Conservation (phyloP, 2,113 vertebrate species). For the Psittacula cyanocephala region DNA sequence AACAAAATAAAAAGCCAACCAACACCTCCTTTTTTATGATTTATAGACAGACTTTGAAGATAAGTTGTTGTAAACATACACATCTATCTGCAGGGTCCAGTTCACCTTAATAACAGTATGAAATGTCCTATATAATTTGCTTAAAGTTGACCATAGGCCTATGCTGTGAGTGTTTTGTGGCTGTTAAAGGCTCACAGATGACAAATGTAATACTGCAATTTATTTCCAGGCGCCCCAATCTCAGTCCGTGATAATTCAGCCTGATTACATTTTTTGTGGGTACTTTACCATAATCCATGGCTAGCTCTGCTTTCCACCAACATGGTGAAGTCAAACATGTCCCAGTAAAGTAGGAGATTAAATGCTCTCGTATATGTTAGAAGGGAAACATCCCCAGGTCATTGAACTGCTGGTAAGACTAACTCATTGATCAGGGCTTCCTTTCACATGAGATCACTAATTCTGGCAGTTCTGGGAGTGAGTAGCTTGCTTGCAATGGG, state of each 20-base stretch:
- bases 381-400: not conserved
- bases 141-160: constrained; percentile 23
- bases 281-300: not conserved
- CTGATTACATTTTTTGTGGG: not conserved
- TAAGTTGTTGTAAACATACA: not conserved
- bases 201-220: constrained; percentile 27
- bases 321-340: constrained; percentile 36
- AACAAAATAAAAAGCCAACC: not conserved
- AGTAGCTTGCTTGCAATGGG: not conserved
- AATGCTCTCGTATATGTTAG: not conserved
- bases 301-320: not conserved
- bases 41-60: not conserved
- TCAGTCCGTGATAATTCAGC: constrained; percentile 13
- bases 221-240: not conserved
- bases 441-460: constrained; percentile 13
- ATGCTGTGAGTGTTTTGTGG: not conserved
- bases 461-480: not conserved
- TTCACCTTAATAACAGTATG: not conserved
- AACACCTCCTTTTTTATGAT: not conserved
- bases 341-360: not conserved
- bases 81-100: not conserved
- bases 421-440: not conserved
- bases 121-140: not conserved
- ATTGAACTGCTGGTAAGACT: not conserved
- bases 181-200: constrained; percentile 14